Evolutionary conservation across 2,113 vertebrate species (phyloP).

Genomic region (Centrocercus urophasianus): DNA sequence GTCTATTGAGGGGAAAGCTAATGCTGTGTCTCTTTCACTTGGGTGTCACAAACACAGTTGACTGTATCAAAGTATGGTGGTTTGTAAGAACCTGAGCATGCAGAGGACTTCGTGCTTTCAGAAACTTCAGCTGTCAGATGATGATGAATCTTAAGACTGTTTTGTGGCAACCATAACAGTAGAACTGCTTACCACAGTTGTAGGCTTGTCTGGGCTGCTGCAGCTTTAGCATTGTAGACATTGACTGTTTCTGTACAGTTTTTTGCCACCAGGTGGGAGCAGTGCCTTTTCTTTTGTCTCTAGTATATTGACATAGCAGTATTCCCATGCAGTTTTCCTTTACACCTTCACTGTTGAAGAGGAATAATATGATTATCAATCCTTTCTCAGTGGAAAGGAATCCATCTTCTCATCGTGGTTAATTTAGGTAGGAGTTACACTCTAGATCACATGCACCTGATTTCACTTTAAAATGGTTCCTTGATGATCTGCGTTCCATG

Average conservation of each 20-base stretch:
- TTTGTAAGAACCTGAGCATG: neutral
- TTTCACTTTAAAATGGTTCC: rapidly evolving
- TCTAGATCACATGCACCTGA: neutral
- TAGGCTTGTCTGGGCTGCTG: neutral
- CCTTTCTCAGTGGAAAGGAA: neutral
- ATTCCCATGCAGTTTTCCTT: neutral
- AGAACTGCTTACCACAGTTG: neutral
- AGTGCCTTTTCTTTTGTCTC: neutral
- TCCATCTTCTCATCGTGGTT: neutral
- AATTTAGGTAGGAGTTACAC: neutral
- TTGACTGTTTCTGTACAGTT: neutral
- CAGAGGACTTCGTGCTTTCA: neutral
- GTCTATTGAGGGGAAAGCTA: neutral
- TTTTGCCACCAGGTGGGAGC: slow-evolving; percentile 18
- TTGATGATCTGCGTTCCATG: neutral
- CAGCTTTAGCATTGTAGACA: neutral
- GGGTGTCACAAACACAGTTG: neutral
- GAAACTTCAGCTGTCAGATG: neutral
- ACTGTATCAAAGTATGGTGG: neutral
- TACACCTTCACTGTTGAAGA: neutral
- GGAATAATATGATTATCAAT: neutral
- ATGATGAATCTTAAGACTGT: neutral
- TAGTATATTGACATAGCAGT: neutral
- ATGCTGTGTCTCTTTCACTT: neutral
- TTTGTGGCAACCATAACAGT: neutral